Percentiles rank a stretch among this genome's conserved stretches.
These are phyloP conservation scores for Pissodes strobi DNA, from an alignment of 1,140 invertebrate genomes.

Conservation along the genomic window DNA sequence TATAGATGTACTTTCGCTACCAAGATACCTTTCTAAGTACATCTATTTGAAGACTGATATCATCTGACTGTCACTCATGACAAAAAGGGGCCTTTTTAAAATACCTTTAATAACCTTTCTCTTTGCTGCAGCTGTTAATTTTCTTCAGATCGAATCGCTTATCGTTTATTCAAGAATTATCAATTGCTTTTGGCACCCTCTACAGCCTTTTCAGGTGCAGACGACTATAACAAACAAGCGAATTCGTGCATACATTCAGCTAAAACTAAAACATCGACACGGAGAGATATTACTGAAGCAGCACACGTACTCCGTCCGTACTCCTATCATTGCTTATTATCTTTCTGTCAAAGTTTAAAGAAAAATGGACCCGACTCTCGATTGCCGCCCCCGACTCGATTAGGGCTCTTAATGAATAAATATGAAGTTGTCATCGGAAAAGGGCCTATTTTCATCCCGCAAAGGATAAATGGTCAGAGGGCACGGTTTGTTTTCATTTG, in stretches of 20 bases:
- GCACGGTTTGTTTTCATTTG: conserved; percentile 5
- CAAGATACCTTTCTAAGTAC: too few relatives aligned
- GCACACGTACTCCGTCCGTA: conserved; percentile 14
- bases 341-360: conserved; percentile 32
- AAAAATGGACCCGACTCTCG: conserved; percentile 28
- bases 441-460: conserved; percentile 22
- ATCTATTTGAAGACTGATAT: too few relatives aligned
- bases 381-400: conserved; percentile 26
- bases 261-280: conserved; percentile 21
- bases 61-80: too few relatives aligned
- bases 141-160: too few relatives aligned
- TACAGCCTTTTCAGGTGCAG: too few relatives aligned
- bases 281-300: conserved; percentile 7
- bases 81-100: too few relatives aligned
- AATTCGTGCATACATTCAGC: conserved; percentile 9
- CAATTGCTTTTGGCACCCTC: too few relatives aligned
- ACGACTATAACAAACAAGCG: background rate
- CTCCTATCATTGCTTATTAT: conserved; percentile 27
- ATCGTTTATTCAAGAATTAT: too few relatives aligned
- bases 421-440: conserved; percentile 30
- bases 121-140: too few relatives aligned
- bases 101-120: too few relatives aligned
- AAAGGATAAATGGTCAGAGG: conserved; percentile 29
- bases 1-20: too few relatives aligned
- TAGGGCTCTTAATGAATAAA: conserved; percentile 32